These are phyloP conservation scores for Ceratotherium simum DNA, from an alignment of 2,113 vertebrate genomes.

Conservation along the genomic window DNA sequence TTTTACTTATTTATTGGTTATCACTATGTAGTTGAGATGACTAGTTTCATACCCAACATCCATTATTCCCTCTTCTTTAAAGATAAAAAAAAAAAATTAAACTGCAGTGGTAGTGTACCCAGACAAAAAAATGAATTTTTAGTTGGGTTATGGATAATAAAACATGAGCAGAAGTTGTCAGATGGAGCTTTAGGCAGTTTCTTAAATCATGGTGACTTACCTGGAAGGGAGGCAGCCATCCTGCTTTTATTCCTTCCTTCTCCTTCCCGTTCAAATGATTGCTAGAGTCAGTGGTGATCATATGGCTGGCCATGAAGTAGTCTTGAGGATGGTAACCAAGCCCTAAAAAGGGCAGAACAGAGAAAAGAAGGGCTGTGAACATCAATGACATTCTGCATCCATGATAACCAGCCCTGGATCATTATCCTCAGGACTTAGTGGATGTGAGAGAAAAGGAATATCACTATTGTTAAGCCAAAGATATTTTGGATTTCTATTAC, in stretches of 20 bases:
- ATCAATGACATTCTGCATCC: neutral
- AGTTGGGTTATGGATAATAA: neutral
- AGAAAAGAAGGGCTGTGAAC: neutral
- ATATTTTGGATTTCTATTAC: neutral
- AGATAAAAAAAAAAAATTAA: neutral
- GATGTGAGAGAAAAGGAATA: neutral
- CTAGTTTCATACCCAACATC: neutral
- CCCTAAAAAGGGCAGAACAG: neutral
- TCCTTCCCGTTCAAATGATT: neutral
- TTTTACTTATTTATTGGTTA: neutral
- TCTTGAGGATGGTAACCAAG: neutral
- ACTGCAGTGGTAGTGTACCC: neutral
- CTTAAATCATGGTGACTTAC: neutral
- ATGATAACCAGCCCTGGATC: neutral
- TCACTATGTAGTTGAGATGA: neutral
- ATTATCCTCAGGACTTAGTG: neutral
- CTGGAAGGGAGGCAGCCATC: neutral
- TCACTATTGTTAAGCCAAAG: neutral
- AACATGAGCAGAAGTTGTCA: neutral
- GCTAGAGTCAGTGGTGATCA: neutral
- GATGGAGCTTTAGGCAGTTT: neutral
- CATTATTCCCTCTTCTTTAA: neutral
- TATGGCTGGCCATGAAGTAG: neutral
- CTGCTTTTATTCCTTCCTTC: neutral
- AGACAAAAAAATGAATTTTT: neutral